Conservation (phyloP, 2,888 invertebrate genomes). For the Syrista parreyssii region DNA sequence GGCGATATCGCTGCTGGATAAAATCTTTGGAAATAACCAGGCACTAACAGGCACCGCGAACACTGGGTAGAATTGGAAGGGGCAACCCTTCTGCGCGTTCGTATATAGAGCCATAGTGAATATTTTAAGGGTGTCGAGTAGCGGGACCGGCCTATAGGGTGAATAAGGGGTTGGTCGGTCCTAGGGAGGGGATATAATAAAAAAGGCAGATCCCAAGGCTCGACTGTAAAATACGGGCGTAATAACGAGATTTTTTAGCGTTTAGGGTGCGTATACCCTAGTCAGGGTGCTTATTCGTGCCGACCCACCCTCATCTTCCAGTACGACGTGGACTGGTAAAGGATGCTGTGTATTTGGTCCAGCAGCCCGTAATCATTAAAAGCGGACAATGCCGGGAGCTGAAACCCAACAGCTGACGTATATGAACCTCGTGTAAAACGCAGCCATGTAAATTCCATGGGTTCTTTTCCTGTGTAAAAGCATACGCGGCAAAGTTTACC, state of each 20-base stretch:
- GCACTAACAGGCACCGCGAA: background rate
- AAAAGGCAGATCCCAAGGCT: constrained; percentile 1
- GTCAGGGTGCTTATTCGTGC: background rate
- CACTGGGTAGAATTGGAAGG: background rate
- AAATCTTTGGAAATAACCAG: constrained; percentile 2
- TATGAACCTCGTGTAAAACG: background rate
- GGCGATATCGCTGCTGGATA: background rate
- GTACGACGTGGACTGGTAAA: background rate
- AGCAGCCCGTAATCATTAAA: background rate
- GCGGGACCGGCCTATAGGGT: background rate
- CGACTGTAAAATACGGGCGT: constrained; percentile 4
- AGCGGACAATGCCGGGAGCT: constrained; percentile 1
- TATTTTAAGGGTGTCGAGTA: background rate
- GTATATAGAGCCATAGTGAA: background rate
- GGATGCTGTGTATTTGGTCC: background rate
- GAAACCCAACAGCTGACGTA: background rate
- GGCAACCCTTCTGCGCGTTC: background rate
- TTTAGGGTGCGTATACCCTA: background rate
- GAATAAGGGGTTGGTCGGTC: background rate
- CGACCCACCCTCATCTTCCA: background rate
- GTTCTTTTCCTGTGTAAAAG: background rate
- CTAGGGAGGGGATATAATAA: background rate
- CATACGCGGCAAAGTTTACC: background rate
- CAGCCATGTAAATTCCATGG: background rate
- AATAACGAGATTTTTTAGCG: constrained; percentile 7